A percentile compares a stretch with the other conserved stretches of the same genome.
Evolutionary conservation across 2,888 invertebrate species (phyloP).

Genomic region (Drosophila diplacantha): DNA sequence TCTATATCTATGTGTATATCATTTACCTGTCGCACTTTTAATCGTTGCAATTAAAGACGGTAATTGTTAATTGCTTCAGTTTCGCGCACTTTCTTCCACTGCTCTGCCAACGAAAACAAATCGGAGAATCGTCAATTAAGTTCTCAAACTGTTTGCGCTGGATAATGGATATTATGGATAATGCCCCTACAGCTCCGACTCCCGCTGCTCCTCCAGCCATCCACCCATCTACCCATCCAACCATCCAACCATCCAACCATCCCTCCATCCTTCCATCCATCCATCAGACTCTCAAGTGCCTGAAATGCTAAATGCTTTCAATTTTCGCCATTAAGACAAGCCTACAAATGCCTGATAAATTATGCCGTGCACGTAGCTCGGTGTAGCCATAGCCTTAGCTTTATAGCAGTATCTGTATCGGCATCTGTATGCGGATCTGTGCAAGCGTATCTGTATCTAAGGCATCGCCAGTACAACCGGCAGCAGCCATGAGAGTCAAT

Average conservation of each 20-base stretch:
- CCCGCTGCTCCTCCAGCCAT: neutral
- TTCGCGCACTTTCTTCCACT: constrained; percentile 61
- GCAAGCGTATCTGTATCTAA: constrained; percentile 30
- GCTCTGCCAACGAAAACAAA: constrained; percentile 20
- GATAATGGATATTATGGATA: constrained; percentile 33
- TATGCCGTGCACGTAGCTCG: constrained; percentile 62
- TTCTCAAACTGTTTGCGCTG: constrained; percentile 48
- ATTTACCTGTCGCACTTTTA: constrained; percentile 40
- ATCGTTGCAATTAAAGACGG: constrained; percentile 60
- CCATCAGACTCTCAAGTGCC: constrained; percentile 47
- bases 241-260: too few species aligned
- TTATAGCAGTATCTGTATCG: constrained; percentile 33
- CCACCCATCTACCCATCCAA: neutral
- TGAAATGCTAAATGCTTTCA: constrained; percentile 65
- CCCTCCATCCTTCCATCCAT: neutral
- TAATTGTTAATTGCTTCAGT: constrained; percentile 57
- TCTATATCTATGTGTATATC: neutral
- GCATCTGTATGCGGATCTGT: constrained; percentile 31
- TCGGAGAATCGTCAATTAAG: constrained; percentile 60
- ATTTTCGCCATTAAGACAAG: constrained; percentile 71
- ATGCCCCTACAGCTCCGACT: constrained; percentile 13
- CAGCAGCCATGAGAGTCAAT: constrained; percentile 9
- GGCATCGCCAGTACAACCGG: constrained; percentile 11
- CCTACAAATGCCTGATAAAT: constrained; percentile 66
- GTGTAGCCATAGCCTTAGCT: constrained; percentile 14